Evolutionary conservation across 2,888 invertebrate genomes (phyloP).

Genomic region (Cryptophagus acutangulus): DNA sequence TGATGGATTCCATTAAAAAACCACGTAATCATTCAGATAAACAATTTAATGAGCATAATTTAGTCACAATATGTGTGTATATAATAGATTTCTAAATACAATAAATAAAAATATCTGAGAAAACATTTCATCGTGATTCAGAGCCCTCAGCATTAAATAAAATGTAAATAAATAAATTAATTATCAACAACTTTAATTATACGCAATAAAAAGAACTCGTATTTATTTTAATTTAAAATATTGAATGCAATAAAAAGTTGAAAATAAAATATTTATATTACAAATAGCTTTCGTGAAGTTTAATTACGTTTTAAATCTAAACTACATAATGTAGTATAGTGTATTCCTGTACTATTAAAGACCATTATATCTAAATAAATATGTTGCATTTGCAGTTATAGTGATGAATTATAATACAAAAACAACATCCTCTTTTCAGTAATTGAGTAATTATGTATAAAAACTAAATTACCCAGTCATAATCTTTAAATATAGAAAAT

Average conservation of each 20-base stretch:
- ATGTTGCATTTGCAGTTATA: slow-evolving; percentile 5
- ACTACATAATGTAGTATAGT: too few relatives aligned
- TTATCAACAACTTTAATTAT: slow-evolving; percentile 17
- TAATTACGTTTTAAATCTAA: slow-evolving; percentile 5
- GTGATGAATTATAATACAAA: slow-evolving; percentile 20
- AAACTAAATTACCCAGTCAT: slow-evolving; percentile 23
- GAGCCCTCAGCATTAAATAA: slow-evolving; percentile 14
- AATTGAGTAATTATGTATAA: slow-evolving; percentile 25
- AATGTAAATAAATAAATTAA: slow-evolving; percentile 18
- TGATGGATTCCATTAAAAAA: too few relatives aligned
- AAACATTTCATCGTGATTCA: slow-evolving; percentile 5
- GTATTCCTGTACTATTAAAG: too few relatives aligned
- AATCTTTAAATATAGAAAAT: slow-evolving; percentile 26
- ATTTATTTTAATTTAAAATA: slow-evolving; percentile 19
- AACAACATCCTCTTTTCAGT: slow-evolving; percentile 24
- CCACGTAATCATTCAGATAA: too few relatives aligned
- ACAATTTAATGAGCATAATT: too few relatives aligned
- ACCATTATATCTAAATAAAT: too few relatives aligned
- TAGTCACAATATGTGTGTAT: too few relatives aligned
- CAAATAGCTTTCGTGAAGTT: slow-evolving; percentile 5
- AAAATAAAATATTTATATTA: slow-evolving; percentile 9
- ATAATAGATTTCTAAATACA: too few relatives aligned
- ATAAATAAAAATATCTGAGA: slow-evolving; percentile 6
- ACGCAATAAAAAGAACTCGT: slow-evolving; percentile 16
- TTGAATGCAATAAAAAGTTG: slow-evolving; percentile 13